These are phyloP conservation scores for Pseudomyrmex concolor DNA, from an alignment of 1,140 invertebrate species.

Conservation along the genomic window DNA sequence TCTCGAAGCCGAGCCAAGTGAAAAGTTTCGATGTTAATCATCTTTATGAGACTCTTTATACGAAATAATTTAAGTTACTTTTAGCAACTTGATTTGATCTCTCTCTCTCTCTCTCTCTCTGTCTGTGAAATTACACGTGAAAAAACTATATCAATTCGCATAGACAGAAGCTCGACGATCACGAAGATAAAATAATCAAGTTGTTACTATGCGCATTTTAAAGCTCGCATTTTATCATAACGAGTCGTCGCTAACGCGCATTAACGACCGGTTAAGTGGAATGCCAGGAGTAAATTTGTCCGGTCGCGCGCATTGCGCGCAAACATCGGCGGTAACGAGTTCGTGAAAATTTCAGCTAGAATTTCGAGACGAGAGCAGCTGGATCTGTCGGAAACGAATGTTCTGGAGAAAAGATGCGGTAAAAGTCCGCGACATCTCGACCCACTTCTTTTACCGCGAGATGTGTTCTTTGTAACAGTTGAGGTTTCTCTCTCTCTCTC, in stretches of 20 bases:
- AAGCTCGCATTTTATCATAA: background rate
- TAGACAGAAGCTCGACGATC: too few relatives aligned
- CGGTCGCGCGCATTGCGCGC: background rate
- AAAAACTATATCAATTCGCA: too few relatives aligned
- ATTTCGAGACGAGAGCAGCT: constrained; percentile 23
- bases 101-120: too few relatives aligned
- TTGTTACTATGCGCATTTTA: constrained; percentile 35
- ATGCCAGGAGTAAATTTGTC: constrained; percentile 9
- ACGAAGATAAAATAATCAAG: background rate
- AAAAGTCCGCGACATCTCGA: constrained; percentile 49
- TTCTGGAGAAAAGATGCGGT: constrained; percentile 13
- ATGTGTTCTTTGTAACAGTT: constrained; percentile 1
- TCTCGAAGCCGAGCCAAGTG: background rate
- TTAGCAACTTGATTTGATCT: too few relatives aligned
- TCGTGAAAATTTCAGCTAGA: constrained; percentile 40
- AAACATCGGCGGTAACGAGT: constrained; percentile 19
- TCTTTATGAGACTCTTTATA: too few relatives aligned
- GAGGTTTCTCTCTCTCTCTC: background rate
- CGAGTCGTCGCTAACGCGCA: background rate
- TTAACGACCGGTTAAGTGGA: constrained; percentile 39
- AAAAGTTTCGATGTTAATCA: background rate
- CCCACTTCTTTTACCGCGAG: constrained; percentile 30
- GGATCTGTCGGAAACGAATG: constrained; percentile 6
- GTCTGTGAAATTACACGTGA: too few relatives aligned
- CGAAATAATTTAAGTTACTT: too few relatives aligned